phyloP scores from a whole-genome alignment of 92 coral and sea anemone genomes.

The Epizoanthus stellaris region DNA sequence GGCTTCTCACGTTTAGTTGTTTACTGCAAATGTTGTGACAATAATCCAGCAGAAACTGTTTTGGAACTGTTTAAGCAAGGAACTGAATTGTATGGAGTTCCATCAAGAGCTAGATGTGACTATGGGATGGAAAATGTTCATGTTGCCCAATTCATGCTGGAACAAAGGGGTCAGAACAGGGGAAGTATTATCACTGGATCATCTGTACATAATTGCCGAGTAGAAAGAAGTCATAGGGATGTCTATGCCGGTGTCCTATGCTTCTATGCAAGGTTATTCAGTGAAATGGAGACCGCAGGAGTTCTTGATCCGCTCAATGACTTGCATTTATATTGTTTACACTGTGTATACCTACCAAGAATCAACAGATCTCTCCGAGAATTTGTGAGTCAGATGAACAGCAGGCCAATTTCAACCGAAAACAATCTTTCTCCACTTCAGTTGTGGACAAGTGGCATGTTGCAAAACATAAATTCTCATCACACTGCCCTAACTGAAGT shows the following conservation, averaged over 20 bases:
- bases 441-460: constrained; percentile 65
- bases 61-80: constrained; percentile 50
- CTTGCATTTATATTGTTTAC: constrained; percentile 68
- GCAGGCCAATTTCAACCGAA: constrained; percentile 58
- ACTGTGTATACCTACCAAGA: constrained; percentile 67
- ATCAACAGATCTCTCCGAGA: constrained; percentile 70
- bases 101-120: constrained; percentile 61
- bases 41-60: constrained; percentile 72
- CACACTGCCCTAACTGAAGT: constrained; percentile 46
- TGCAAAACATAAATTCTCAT: constrained; percentile 44
- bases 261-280: constrained; percentile 65
- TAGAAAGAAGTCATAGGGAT: constrained; percentile 70
- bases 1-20: constrained; percentile 65
- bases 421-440: constrained; percentile 52
- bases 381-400: constrained; percentile 52
- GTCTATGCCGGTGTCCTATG: constrained; percentile 65
- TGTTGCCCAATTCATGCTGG: constrained; percentile 71
- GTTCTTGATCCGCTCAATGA: constrained; percentile 70
- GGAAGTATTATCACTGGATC: constrained; percentile 78
- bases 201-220: constrained; percentile 71
- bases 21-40: constrained; percentile 61
- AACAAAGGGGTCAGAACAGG: constrained; percentile 58
- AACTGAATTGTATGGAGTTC: constrained; percentile 52
- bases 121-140: constrained; percentile 70
- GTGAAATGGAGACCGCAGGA: constrained; percentile 57